Evolutionary conservation across 2,797 vertebrate genomes (phyloP), one percentile per base, ranked within the genome.

Genomic region (Sorex maritimensis): DNA sequence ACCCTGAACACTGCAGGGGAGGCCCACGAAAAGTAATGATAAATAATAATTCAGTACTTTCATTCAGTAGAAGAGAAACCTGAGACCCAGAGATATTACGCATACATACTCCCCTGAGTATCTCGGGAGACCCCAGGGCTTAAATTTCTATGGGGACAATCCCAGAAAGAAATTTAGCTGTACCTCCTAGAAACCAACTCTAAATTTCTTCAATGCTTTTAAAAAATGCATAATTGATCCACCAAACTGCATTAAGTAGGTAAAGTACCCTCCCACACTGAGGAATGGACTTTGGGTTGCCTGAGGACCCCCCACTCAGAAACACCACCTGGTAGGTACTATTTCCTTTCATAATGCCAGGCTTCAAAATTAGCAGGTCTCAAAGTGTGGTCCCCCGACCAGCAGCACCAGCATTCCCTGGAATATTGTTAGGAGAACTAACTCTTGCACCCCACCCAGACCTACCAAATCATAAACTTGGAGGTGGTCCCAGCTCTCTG

Each of bases 201-300:
- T 46, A 78, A 75, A 80, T 55, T 85, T 80, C n/a, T 93, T 61
- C 44, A 88, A 8, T 75, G 67, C 21, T 82, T 88, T 86, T 68
- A 2, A 71, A 69, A 91, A 61, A 41, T 15, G 19, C 83, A 52
- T 21, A 65, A 5, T 73, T 34, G 41, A 34, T 46, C 34, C 38
- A 11, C n/a, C 49, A 30, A 5, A 5, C 3, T 67, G 41, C 10
- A 4, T 28, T 67, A 26, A 3, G 23, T 55, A 55, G 38, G 23
- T 38, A 67, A 86, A 77, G 44, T 19, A 11, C 61, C 68, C 49
- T 88, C 10, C 21, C 26, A 44, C 13, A 8, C 1, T 19, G 41
- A 81, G 77, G 68, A 82, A 75, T 71, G 52, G 46, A 52, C 61
- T 91, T 23, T 11, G 26, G 83, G n/a, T 30, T 38, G 41, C 14